Base-by-base conservation (phyloP, 2,113 vertebrate genomes). In the Holacanthus passer region DNA sequence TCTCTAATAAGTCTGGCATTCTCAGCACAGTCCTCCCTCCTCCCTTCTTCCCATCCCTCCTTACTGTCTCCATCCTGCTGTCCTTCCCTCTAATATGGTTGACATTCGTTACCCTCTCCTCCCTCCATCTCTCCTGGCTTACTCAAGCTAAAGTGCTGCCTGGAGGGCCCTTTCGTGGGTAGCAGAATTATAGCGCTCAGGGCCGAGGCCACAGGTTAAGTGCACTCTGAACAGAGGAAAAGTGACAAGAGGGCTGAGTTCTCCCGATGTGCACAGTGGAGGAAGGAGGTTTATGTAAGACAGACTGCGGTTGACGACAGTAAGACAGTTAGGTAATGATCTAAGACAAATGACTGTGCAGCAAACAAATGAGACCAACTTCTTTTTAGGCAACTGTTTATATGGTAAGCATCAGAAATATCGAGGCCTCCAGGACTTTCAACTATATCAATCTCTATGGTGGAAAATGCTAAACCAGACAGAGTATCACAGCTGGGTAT, bases 1-100 rank as follows among this genome's bases (percentile, higher is more conserved):
- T 48, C 78, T 79, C 67, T 90, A 88, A 91, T 84, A 90, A 77
- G 43, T 88, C 79, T 91, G 88, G 72, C 86, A 91, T 92, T 91
- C 81, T 82, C 70, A 83, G 64, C 50, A 4, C 60, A 3, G 4
- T 48, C 73, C 55, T 66, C 53, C 50, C 20, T 77, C 71, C 77
- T 67, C 50, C 52, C 35, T 52, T 31, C 62, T 81, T 73, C 29
- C 65, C 53, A 75, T 71, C 59, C 35, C 27, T 76, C 55, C 79
- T 35, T 72, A 47, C 73, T 55, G 58, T 87, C 81, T 88, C 83
- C 71, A 72, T 79, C 75, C 84, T 58, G 45, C 67, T 59, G 68
- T 90, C 73, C 48, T 82, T 79, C 50, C 48, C 84, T 86, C 79
- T 87, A 89, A 87, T 85, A 85, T 50, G 39, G 83, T 67, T 91